Evolutionary conservation across 2,113 vertebrate genomes (phyloP).

Genomic region (Mionectes macconnelli): DNA sequence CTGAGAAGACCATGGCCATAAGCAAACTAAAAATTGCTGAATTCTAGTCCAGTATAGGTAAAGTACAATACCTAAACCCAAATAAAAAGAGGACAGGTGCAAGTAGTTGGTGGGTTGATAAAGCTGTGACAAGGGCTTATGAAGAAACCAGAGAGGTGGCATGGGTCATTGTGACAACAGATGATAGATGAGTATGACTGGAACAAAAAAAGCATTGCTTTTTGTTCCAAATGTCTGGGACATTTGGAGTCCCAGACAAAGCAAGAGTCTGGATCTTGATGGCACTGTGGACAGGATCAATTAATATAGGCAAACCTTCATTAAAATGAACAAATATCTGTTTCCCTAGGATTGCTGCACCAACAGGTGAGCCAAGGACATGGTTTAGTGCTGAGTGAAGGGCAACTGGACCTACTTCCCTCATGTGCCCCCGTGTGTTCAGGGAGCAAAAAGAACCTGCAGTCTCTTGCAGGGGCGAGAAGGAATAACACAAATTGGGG

Average conservation of each 20-base stretch:
- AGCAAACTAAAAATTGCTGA: not conserved
- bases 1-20: not conserved
- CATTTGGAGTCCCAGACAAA: not conserved
- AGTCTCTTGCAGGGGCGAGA: not conserved
- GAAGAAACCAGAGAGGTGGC: not conserved
- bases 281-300: not conserved
- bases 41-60: not conserved
- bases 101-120: not conserved
- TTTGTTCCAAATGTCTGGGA: not conserved
- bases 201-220: not conserved
- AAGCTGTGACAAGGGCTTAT: not conserved
- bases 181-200: not conserved
- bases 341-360: not conserved
- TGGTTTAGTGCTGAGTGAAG: not conserved
- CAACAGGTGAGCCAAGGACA: not conserved
- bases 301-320: not conserved
- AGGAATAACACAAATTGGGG: not conserved
- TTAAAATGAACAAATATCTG: not conserved
- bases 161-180: not conserved
- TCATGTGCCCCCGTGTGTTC: fast-evolving
- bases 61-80: not conserved
- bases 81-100: not conserved
- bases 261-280: not conserved
- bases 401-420: not conserved
- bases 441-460: not conserved